These are phyloP conservation scores for Vandiemenella viatica DNA, from an alignment of 2,888 invertebrate species.

Conservation along the genomic window DNA sequence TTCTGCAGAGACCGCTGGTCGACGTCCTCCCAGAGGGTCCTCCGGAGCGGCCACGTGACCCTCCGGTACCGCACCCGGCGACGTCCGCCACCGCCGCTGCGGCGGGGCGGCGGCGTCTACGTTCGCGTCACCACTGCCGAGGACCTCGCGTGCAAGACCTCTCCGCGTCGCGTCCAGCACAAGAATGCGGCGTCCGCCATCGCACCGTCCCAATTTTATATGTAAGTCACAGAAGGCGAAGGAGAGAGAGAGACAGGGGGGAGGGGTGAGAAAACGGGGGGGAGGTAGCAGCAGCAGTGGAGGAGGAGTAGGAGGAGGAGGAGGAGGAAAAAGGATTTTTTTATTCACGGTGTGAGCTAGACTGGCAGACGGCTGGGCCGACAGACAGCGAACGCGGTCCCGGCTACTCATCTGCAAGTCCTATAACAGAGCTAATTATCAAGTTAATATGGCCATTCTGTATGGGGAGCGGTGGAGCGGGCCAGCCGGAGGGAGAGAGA, in stretches of 20 bases:
- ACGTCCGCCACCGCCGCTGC: too few species aligned
- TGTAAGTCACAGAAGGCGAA: slow-evolving; percentile 23
- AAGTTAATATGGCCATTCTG: slow-evolving; percentile 75
- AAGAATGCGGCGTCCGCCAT: slow-evolving; percentile 22
- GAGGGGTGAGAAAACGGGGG: slow-evolving; percentile 3
- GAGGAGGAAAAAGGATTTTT: slow-evolving; percentile 20
- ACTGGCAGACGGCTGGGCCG: too few species aligned
- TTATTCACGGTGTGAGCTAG: slow-evolving; percentile 9
- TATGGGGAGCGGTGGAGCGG: slow-evolving; percentile 30
- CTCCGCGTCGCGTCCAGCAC: too few species aligned
- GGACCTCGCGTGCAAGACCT: too few species aligned
- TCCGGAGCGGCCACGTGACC: too few species aligned
- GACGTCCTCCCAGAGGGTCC: too few species aligned
- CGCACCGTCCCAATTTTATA: slow-evolving; percentile 24
- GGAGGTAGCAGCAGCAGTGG: too few species aligned
- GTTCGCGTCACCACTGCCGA: too few species aligned
- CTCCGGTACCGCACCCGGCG: too few species aligned
- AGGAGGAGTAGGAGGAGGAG: slow-evolving; percentile 8
- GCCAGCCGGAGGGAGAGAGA: slow-evolving; percentile 24
- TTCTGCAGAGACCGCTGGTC: too few species aligned
- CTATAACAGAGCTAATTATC: slow-evolving; percentile 79
- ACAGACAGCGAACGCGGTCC: slow-evolving; percentile 1
- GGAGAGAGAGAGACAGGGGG: slow-evolving; percentile 15
- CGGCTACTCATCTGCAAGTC: slow-evolving; percentile 65
- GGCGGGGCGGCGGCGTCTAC: too few species aligned